Base-by-base conservation (phyloP, 2,888 invertebrate species). In the Mesorhabditis sp. region DNA sequence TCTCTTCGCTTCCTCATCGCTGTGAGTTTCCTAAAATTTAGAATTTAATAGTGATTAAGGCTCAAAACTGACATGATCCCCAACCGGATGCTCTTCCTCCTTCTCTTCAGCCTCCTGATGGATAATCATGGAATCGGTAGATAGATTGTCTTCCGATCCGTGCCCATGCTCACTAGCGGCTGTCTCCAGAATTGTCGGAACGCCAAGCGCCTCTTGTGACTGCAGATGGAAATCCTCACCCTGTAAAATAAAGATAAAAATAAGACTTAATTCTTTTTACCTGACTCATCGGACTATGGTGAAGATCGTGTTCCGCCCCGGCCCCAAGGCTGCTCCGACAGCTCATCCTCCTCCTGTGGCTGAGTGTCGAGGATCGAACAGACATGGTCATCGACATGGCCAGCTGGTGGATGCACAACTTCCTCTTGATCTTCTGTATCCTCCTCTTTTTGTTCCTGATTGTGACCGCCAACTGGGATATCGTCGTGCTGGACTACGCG, bases 51-150 rank as follows among this genome's bases (percentile, higher is more conserved):
- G 2, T 50, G 10, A 50, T 13, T 50, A 2, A n/a, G n/a, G 7
- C 58, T 50, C 58, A n/a, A 13, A 13, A 13, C 58, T 50, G 10
- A 50, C 58, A 13, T 50, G 58, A 50, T 50, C 58, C n/a, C 58
- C 58, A 50, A 50, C n/a, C 58, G 58, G 58, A 13, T n/a, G 10
- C n/a, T 50, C 58, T 50, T 50, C 58, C 58, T 50, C 58, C n/a
- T 50, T 50, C 58, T 50, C 58, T n/a, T 2, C 58, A n/a, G 7
- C n/a, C 58, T 50, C 58, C n/a, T 50, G 58, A n/a, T 50, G 75
- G 65, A 75, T 74, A 28, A 73, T 68, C 62, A 77, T 61, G 5
- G 74, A 74, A 43, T 77, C 75, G 0, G 75, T 74, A 45, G 72
- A 73, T 45, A 71, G 72, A 62, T 74, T 75, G 45, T 73, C 73